Evolutionary conservation across 2,888 invertebrate genomes (phyloP), one percentile per base, ranked within the genome.

Genomic region (Andrena camellia): DNA sequence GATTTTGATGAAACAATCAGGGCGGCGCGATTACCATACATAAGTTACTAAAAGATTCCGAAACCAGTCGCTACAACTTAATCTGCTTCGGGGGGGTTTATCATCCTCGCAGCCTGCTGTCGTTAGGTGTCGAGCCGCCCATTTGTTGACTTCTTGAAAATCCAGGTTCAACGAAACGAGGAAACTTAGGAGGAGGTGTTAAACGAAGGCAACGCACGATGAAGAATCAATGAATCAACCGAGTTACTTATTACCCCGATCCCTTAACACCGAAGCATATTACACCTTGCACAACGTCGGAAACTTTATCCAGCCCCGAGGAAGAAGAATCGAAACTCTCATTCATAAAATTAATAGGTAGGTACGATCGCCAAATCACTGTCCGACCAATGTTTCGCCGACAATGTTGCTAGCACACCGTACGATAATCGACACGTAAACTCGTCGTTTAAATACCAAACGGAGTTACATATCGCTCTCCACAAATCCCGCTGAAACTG

Each of bases 1-100:
- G 70, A 77, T 78, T 87, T 87, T 78, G 80, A 85, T 63, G 80
- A 76, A 71, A 71, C 78, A 80, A 85, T 87, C 83, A 81, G 69
- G 77, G 66, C 78, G 69, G 70, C 23, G 10, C 75, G 48, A 81
- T 83, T 81, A 83, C 60, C 72, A 77, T 76, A 72, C 71, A 62
- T 33, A 35, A 68, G 60, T 81, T 54, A 8, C 66, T 67, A 29
- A 59, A 26, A 67, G 70, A 75, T 66, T 31, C 31, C 29, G 23
- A 50, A 35, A 72, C 79, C 23, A 57, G 42, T 29, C 42, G 59
- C 52, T 69, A 70, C 52, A 50, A 74, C 60, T 81, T 80, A 74
- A 81, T 80, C 60, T 10, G 50, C 42, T 29, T 6, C 48, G 42
- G 10, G 60, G 8, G 42, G 66, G 71, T 54, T 72, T 64, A 64